Evolutionary conservation across 2,113 vertebrate genomes (phyloP).

Genomic region (Lagopus leucura): DNA sequence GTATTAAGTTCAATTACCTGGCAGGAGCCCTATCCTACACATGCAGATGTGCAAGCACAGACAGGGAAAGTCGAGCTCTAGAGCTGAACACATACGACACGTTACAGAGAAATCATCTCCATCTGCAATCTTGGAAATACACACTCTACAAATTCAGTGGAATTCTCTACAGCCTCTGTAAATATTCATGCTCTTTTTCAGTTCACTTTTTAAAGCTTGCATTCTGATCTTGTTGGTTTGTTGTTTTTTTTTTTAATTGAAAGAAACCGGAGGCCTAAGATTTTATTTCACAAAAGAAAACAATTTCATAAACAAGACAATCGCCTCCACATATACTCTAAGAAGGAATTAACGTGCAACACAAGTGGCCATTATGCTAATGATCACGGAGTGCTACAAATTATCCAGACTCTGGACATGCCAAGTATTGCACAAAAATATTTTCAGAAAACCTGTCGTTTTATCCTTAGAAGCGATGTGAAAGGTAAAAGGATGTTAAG

Average conservation of each 20-base stretch:
- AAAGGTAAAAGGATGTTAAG: conserved; percentile 54
- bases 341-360: background rate
- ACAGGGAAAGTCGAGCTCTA: background rate
- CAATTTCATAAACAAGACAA: background rate
- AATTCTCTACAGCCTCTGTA: background rate
- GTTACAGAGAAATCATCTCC: background rate
- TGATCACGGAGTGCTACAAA: background rate
- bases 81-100: fast-evolving
- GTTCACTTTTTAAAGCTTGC: background rate
- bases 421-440: background rate
- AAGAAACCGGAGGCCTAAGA: background rate
- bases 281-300: conserved; percentile 15
- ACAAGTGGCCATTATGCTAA: background rate
- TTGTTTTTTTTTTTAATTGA: background rate
- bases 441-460: background rate
- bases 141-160: background rate
- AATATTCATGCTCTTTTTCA: background rate
- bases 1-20: background rate
- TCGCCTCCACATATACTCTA: background rate
- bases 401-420: background rate
- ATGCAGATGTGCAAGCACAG: background rate
- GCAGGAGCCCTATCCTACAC: background rate
- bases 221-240: background rate
- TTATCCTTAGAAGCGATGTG: background rate
- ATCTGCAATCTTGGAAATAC: background rate